Evolutionary conservation across 2,888 invertebrate species (phyloP).

Genomic region (Drosophila dives): DNA sequence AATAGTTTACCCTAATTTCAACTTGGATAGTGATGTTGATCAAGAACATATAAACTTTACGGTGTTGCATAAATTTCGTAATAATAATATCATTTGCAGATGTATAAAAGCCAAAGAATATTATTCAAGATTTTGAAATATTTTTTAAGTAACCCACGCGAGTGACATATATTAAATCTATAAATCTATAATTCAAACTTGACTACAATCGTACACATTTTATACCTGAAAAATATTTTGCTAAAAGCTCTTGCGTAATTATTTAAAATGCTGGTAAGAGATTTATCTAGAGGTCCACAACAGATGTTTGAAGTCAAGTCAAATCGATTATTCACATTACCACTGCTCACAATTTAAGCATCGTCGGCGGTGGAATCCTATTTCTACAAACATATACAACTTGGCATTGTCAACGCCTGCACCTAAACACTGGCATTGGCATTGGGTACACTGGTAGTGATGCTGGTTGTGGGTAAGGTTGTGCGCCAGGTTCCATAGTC

Average conservation of each 20-base stretch:
- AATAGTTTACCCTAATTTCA: not conserved
- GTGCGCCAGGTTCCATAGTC: slow-evolving; percentile 31
- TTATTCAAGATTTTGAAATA: not conserved
- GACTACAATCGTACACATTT: not conserved
- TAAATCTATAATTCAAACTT: not conserved
- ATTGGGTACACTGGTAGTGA: slow-evolving; percentile 23
- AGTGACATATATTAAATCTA: not conserved
- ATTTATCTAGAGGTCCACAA: slow-evolving; percentile 18
- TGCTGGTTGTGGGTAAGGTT: slow-evolving; percentile 21
- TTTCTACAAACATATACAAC: slow-evolving; percentile 25
- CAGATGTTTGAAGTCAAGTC: slow-evolving; percentile 40
- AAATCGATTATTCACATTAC: slow-evolving; percentile 56
- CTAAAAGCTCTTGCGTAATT: not conserved
- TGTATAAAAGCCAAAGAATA: not conserved
- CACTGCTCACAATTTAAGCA: slow-evolving; percentile 28
- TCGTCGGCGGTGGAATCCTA: slow-evolving; percentile 45
- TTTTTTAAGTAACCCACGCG: not conserved
- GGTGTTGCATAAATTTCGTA: not conserved
- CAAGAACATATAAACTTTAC: not conserved
- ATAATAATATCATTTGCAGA: not conserved
- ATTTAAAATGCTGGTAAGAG: not conserved
- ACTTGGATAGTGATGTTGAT: not conserved
- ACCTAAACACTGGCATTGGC: slow-evolving; percentile 61
- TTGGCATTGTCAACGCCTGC: slow-evolving; percentile 59
- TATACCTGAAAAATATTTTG: not conserved